Evolutionary conservation across 2,888 invertebrate genomes (phyloP).

Genomic region (Taenaris catops): DNA sequence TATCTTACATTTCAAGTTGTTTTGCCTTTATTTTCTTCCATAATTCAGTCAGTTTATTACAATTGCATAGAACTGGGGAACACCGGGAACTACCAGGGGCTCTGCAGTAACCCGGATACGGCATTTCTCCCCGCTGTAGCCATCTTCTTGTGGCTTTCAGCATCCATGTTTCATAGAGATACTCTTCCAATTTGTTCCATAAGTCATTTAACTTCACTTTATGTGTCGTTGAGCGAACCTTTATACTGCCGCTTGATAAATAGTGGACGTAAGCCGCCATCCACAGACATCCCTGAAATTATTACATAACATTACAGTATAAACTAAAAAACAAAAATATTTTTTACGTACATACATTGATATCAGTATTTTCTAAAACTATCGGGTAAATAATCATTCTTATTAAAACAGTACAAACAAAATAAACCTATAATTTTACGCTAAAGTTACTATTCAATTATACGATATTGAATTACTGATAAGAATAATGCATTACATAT

Average conservation of each 20-base stretch:
- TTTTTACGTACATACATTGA: slow-evolving; percentile 12
- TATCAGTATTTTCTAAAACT: slow-evolving; percentile 11
- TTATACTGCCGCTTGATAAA: slow-evolving; percentile 47
- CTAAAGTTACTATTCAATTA: slow-evolving; percentile 3
- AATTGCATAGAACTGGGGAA: slow-evolving; percentile 50
- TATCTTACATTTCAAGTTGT: no score
- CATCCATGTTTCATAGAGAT: slow-evolving; percentile 16
- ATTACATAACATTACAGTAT: slow-evolving; percentile 6
- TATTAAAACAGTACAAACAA: slow-evolving; percentile 1
- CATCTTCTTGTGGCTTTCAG: slow-evolving; percentile 39
- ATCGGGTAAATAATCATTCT: slow-evolving; percentile 16
- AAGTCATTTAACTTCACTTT: slow-evolving; percentile 30
- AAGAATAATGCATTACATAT: slow-evolving; percentile 4
- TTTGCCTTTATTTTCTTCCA: slow-evolving; percentile 35
- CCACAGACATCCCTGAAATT: slow-evolving; percentile 42
- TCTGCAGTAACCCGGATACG: slow-evolving; percentile 64
- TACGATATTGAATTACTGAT: slow-evolving; percentile 4
- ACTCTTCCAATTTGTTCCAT: slow-evolving; percentile 24
- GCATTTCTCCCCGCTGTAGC: slow-evolving; percentile 47
- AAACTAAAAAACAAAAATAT: background rate
- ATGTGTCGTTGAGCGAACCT: slow-evolving; percentile 31
- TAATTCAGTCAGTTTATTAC: slow-evolving; percentile 37
- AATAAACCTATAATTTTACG: slow-evolving; percentile 13
- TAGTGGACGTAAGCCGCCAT: slow-evolving; percentile 46
- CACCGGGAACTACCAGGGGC: slow-evolving; percentile 48